Conservation (phyloP, 2,797 vertebrate species). For the Meriones psammophilus region DNA sequence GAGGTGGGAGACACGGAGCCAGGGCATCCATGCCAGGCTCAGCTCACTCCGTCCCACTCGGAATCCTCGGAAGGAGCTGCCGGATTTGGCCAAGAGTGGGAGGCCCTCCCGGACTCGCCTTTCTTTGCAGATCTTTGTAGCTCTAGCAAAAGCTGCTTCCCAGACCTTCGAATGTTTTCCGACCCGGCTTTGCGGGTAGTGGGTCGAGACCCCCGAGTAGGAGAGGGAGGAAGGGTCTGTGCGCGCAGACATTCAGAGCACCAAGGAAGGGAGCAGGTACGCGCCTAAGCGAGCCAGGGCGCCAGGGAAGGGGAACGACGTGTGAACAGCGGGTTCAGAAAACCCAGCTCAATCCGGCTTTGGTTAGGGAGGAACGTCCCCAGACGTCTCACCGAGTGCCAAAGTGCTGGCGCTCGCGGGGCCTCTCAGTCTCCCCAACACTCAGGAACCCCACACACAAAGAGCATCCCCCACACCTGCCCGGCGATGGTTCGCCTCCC, state of each 20-base stretch:
- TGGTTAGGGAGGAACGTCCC: background rate
- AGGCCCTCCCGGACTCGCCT: slow-evolving; percentile 18
- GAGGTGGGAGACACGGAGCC: background rate
- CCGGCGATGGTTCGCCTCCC: background rate
- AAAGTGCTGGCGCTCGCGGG: background rate
- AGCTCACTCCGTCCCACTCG: background rate
- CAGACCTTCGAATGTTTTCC: slow-evolving; percentile 2
- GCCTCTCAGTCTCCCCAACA: slow-evolving; percentile 26
- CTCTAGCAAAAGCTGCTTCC: background rate
- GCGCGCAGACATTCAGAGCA: background rate
- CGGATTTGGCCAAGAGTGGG: background rate
- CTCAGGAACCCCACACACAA: slow-evolving; percentile 43
- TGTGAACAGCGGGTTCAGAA: background rate
- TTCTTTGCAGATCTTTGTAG: slow-evolving; percentile 51
- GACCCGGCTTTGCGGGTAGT: background rate
- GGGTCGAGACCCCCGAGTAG: background rate
- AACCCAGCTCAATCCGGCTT: background rate
- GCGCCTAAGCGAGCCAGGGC: background rate
- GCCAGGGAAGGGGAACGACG: background rate
- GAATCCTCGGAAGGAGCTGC: background rate
- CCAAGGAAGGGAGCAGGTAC: background rate
- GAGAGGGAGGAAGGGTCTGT: background rate
- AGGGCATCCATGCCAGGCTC: background rate
- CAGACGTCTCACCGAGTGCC: background rate
- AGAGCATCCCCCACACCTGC: slow-evolving; percentile 74